phyloP scores from a whole-genome alignment of 2,797 vertebrate genomes.

The Hylomyscus alleni region DNA sequence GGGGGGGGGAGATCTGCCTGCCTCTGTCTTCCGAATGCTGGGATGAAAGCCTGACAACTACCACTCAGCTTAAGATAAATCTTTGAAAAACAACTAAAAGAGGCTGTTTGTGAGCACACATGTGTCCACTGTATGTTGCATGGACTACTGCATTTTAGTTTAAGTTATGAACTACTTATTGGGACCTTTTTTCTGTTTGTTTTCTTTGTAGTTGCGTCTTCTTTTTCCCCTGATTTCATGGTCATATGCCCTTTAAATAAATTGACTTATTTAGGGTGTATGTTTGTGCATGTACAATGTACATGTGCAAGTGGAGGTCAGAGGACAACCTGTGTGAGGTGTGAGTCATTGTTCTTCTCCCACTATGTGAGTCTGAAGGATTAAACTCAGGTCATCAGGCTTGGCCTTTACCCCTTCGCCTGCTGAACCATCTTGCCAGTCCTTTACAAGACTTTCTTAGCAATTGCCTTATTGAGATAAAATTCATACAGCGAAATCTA shows the following conservation, averaged over 20 bases:
- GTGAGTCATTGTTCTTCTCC: too few species aligned
- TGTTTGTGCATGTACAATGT: not conserved
- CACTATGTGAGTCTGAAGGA: not conserved
- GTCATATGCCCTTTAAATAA: not conserved
- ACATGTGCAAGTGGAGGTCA: not conserved
- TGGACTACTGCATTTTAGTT: not conserved
- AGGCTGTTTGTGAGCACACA: not conserved
- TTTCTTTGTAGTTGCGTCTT: not conserved
- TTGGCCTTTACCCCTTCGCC: not conserved
- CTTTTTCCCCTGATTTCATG: not conserved
- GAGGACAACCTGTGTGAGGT: not conserved
- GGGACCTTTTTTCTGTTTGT: not conserved
- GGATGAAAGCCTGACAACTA: not conserved
- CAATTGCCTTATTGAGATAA: not conserved
- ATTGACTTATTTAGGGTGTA: not conserved
- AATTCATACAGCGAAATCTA: not conserved
- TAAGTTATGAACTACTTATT: not conserved
- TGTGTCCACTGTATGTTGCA: not conserved
- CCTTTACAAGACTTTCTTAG: not conserved
- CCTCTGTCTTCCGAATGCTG: not conserved
- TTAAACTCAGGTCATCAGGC: not conserved
- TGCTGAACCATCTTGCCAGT: not conserved
- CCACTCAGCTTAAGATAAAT: not conserved
- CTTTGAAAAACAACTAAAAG: not conserved
- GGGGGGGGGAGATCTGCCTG: too few species aligned